phyloP scores from a whole-genome alignment of 2,888 invertebrate genomes.

The Caenorhabditis drosophilae region DNA sequence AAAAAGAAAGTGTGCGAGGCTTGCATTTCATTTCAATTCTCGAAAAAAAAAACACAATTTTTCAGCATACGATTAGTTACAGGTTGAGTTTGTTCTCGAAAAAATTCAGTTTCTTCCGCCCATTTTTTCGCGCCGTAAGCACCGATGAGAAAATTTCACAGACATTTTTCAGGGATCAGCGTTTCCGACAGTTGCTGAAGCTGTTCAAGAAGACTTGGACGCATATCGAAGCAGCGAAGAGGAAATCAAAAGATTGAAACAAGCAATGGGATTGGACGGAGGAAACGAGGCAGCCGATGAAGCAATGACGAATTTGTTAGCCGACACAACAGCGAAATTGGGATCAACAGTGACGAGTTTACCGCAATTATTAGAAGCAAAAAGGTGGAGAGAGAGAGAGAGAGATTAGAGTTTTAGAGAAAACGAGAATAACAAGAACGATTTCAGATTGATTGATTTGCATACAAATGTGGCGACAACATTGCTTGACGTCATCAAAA shows the following conservation, averaged over 20 bases:
- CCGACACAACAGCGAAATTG: conserved; percentile 84
- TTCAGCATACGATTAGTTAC: no score
- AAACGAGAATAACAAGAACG: no score
- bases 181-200: conserved; percentile 85
- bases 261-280: conserved; percentile 81
- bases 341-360: conserved; percentile 89
- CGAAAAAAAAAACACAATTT: no score
- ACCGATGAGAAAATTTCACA: not conserved
- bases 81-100: no score
- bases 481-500: conserved; percentile 75
- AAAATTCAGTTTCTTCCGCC: no score
- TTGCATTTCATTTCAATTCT: no score
- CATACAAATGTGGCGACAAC: conserved; percentile 95
- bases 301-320: conserved; percentile 81
- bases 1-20: no score
- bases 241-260: conserved; percentile 91
- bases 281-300: conserved; percentile 86
- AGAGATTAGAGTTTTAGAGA: no score
- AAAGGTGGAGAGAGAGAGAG: no score
- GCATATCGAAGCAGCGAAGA: conserved; percentile 91
- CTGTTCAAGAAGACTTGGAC: conserved; percentile 96
- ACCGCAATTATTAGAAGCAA: conserved; percentile 94
- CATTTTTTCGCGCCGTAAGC: not conserved
- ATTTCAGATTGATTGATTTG: conserved; percentile 84
- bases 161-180: conserved; percentile 69